Evolutionary conservation across 2,797 vertebrate species (phyloP), one percentile per base, ranked within the genome.

Genomic region (Hipposideros larvatus): DNA sequence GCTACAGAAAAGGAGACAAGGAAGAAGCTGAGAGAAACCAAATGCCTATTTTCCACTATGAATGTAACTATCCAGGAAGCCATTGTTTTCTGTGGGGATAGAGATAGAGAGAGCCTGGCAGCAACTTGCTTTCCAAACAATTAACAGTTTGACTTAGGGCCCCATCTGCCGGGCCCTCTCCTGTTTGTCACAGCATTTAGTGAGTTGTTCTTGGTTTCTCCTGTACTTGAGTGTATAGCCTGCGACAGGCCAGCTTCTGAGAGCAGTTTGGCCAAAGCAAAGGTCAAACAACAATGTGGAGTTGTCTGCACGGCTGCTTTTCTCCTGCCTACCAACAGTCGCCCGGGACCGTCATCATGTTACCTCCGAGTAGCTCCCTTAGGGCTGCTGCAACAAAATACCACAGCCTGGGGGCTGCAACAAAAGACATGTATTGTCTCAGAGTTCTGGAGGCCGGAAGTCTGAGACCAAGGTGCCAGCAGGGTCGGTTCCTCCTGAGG

Each of bases 141-240:
- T 22, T 24, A 6, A 28, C 57, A 94, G 84, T 65, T 70, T 41
- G 3, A 15, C 26, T 24, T 24, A 11, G 2, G 53, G 34, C 19
- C 7, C 22, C 53, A 26, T 5, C 51, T 16, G 46, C 10, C 3
- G 5, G 6, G 21, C 14, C 11, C 68, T 26, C 28, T 57, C 26
- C 46, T 26, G 7, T 24, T 43, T 21, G 31, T 28, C 19, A 21
- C 79, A 46, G 31, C 26, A 15, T 34, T 57, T 34, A 19, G 53
- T n/a, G 22, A 41, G 59, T 37, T 11, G n/a, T 59, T 66, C 85
- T 73, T 65, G 46, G 79, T 6, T 19, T 6, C 26, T 63, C 31
- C 9, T 8, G 37, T 1, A 2, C 31, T 10, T 7, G 19, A 24
- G 10, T 5, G 51, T 2, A 2, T 0, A 1, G 14, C 37, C 43